Conservation (phyloP, 2,888 invertebrate genomes). For the Acleris holmiana region DNA sequence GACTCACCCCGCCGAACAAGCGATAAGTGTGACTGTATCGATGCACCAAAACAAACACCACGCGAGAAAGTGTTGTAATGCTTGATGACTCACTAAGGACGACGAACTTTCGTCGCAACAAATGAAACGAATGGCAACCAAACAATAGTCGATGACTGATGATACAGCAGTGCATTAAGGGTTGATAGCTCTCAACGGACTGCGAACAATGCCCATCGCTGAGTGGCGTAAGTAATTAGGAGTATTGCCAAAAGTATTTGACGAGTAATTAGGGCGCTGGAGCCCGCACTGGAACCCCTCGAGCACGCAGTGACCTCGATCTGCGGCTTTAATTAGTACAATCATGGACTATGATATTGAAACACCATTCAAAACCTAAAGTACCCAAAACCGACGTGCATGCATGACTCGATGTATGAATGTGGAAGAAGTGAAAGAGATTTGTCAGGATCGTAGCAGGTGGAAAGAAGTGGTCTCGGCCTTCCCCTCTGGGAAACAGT, state of each 20-base stretch:
- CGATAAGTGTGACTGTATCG: conserved; percentile 3
- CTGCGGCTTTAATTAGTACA: conserved; percentile 15
- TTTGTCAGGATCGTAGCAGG: too few relatives aligned
- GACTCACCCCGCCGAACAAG: conserved; percentile 10
- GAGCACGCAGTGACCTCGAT: neutral
- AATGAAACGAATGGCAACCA: neutral
- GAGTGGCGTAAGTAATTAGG: conserved; percentile 3
- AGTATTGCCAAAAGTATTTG: conserved; percentile 13
- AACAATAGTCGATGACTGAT: conserved; percentile 15
- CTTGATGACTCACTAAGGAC: conserved; percentile 22
- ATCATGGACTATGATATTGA: neutral
- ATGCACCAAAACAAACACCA: conserved; percentile 16
- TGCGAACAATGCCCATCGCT: neutral
- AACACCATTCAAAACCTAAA: too few relatives aligned
- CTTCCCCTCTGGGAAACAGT: too few relatives aligned
- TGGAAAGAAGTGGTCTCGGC: too few relatives aligned
- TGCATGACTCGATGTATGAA: too few relatives aligned
- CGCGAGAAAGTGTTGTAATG: conserved; percentile 11
- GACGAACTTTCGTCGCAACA: conserved; percentile 1
- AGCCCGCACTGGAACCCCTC: neutral
- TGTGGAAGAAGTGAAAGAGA: too few relatives aligned
- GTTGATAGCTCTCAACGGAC: neutral
- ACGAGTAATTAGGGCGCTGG: conserved; percentile 8
- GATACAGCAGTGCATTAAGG: neutral
- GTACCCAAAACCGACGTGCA: too few relatives aligned